These are phyloP conservation scores for Drepana falcataria DNA, from an alignment of 2,888 invertebrate species.

Conservation along the genomic window DNA sequence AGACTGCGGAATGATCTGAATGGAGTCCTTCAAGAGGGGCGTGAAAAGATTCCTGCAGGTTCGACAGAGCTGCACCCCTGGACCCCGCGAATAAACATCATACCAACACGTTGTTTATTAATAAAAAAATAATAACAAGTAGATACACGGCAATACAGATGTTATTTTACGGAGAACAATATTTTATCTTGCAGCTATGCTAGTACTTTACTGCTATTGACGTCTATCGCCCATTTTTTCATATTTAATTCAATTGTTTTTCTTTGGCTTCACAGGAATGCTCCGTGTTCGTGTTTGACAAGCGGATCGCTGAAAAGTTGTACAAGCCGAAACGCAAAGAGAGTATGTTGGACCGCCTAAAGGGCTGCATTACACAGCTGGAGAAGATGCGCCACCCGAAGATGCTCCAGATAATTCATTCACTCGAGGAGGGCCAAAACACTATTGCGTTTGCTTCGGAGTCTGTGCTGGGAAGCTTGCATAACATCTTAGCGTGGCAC, in stretches of 20 bases:
- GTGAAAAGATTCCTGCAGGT: no score
- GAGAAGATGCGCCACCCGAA: conserved; percentile 92
- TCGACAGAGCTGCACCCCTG: no score
- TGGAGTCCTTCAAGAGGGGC: no score
- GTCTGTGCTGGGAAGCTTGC: conserved; percentile 91
- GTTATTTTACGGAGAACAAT: no score
- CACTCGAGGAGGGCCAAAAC: conserved; percentile 89
- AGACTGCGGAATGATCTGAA: no score
- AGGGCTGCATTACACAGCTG: conserved; percentile 87
- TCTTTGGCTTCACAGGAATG: conserved; percentile 83
- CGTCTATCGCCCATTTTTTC: no score
- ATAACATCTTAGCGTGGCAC: conserved; percentile 91
- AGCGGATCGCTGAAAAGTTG: conserved; percentile 93
- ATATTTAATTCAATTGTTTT: conserved; percentile 10
- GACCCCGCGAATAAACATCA: no score
- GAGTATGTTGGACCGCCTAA: conserved; percentile 91
- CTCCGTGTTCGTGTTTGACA: conserved; percentile 96
- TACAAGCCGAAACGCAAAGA: conserved; percentile 95
- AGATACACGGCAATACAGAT: no score
- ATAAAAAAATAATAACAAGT: no score
- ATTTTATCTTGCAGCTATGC: no score
- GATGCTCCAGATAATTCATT: conserved; percentile 84
- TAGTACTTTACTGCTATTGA: no score
- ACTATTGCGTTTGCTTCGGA: conserved; percentile 97
- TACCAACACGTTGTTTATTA: no score